Base-by-base conservation (phyloP, 2,888 invertebrate species). In the Antheraea assamensis region DNA sequence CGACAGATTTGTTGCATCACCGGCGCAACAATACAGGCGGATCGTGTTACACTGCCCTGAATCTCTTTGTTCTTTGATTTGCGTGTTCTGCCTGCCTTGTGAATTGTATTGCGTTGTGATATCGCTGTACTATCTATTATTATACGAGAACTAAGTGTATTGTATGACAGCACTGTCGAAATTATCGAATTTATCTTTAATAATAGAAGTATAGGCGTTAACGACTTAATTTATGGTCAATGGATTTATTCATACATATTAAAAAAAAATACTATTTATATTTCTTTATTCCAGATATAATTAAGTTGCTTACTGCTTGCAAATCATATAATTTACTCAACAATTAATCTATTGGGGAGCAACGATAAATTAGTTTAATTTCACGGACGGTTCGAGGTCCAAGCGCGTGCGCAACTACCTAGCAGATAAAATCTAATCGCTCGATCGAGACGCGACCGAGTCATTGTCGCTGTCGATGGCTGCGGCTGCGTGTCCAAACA, bases 11-110 rank as follows among this genome's bases (percentile, higher is more conserved):
- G 86, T 92, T 93, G 89, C 93, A 86, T 91, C 90, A 92, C 86
- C 84, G 81, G 77, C 79, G 82, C 85, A 87, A 88, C 88, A 90
- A 88, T 89, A 88, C 87, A 83, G 85, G 77, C 80, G 87, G 90
- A 91, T 92, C 88, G 91, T 90, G 92, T 93, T 92, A 93, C 93
- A 91, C 88, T 92, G 92, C 87, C 90, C 92, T 89, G 87, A 88
- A 91, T 93, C 88, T 85, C 88, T 88, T 91, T 90, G 90, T 91
- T 89, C 87, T 87, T 85, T 85, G 85, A 89, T 88, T 91, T 87
- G 88, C 86, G 83, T 84, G 84, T 85, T 78, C 85, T 82, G 78
- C 80, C 77, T 80, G 73, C 71, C 61, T 52, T 73, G 52, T 73
- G 71, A 71, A 71, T 66, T 30, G 71, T 71, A 52, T 52, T 64